Evolutionary conservation across 35 echinoderm and acorn worm genomes (phyloP), one percentile per base, ranked within the genome.

Genomic region (Amphiura filiformis): DNA sequence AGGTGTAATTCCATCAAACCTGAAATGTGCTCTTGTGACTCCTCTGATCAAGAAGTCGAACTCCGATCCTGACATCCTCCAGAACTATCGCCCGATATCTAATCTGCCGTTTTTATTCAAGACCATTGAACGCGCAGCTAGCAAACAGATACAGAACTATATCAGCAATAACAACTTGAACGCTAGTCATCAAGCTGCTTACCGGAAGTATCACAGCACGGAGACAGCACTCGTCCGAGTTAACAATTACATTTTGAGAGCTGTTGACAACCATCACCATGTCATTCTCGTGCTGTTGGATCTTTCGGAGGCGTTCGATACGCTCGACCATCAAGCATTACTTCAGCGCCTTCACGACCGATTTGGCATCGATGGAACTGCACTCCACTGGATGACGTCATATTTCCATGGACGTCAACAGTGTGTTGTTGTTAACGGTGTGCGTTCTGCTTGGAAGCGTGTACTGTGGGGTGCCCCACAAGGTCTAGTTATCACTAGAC

Each of bases 91-190:
- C 15, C 81, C 44, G 56, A 83, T 83, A 22, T 40, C 81, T 13
- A 93, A 93, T 84, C 34, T 93, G 31, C 65, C 91, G 0, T 92
- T 86, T 32, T 34, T 86, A 11, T 92, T 47, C 0, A 92, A 92
- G 80, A 39, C 87, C 7, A 13, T 88, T 76, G 86, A 88, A 81
- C 81, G 78, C 39, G 56, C 41, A 33, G 91, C 82, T 33, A 79
- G 61, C 12, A 81, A 44, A 36, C 84, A 87, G 37, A 35, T 92
- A 0, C n/a, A 49, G 26, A n/a, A 42, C 12, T 22, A 85, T 79
- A 64, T 86, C 57, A 37, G 32, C 23, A 31, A 31, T 13, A 84
- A 85, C 78, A 39, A 91, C 18, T 56, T 91, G 70, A 31, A 47
- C 77, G 82, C 15, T 26, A 35, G 38, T 18, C 38, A 79, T 20